phyloP scores from a whole-genome alignment of 2,888 invertebrate species.

The Anoplius nigerrimus region DNA sequence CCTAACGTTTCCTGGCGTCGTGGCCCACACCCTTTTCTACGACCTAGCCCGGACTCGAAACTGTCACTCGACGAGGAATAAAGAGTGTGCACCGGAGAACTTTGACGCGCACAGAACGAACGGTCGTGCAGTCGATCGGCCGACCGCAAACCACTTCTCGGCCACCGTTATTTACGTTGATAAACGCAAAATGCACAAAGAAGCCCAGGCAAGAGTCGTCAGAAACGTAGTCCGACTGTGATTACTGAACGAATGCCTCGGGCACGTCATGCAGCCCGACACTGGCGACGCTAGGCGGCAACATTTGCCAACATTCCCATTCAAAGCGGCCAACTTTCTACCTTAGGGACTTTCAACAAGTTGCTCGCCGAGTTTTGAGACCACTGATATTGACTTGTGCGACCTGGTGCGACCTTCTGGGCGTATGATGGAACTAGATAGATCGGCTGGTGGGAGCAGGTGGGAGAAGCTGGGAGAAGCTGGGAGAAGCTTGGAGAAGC shows the following conservation, averaged over 20 bases:
- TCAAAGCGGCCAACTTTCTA: no score
- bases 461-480: no score
- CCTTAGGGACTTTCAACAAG: no score
- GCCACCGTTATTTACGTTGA: conserved; percentile 40
- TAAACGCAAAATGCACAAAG: conserved; percentile 47
- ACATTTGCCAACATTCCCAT: no score
- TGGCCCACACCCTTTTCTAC: conserved; percentile 64
- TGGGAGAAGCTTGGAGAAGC: no score
- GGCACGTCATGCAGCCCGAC: conserved; percentile 60
- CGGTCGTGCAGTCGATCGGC: conserved; percentile 26
- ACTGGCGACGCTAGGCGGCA: conserved; percentile 54
- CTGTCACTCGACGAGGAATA: conserved; percentile 52
- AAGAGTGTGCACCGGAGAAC: conserved; percentile 33
- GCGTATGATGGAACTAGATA: no score
- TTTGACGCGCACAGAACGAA: conserved; percentile 26
- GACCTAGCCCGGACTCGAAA: conserved; percentile 39
- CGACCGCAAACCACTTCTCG: conserved; percentile 21
- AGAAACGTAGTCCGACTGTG: conserved; percentile 63
- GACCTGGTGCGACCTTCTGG: no score
- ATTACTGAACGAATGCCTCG: conserved; percentile 63
- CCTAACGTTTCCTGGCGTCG: conserved; percentile 64
- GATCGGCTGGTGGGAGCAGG: no score
- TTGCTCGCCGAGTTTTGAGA: no score
- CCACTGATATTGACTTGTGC: no score
- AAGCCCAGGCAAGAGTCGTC: conserved; percentile 52